Base-by-base conservation (phyloP, 1,140 invertebrate species). In the Drosophila athabasca region DNA sequence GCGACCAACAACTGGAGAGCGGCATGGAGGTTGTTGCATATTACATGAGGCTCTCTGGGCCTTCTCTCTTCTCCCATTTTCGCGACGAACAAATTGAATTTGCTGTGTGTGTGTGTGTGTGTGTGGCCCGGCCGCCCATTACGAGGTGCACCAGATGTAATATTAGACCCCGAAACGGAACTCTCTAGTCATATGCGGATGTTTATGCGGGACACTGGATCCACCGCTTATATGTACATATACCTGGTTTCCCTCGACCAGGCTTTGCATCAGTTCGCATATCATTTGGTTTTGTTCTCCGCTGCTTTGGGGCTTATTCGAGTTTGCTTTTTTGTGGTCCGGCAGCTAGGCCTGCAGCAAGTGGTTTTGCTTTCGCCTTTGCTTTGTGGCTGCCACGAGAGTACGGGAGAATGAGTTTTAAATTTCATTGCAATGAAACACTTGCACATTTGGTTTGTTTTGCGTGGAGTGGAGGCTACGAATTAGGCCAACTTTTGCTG, bases 81-180 rank as follows among this genome's bases (percentile, higher is more conserved):
- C 52, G 60, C 44, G 46, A 31, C 46, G 48, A 49, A 73, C 72
- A 70, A 81, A 85, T 87, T 87, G 62, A 74, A 84, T 81, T 87
- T 75, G 71, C 62, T 66, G 43, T 43, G 49, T 53, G 61, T 35
- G 48, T 24, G 22, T 66, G 43, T 44, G 49, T 54, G 71, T 35
- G 53, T 15, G 22, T 6, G 41, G 8, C 71, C 26, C 69, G 60
- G 41, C 69, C 69, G 51, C 60, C 9, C 35, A 39, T 74, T 74
- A 65, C 52, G 35, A 35, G 51, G 43, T 73, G 70, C 70, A 74
- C 60, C 71, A 65, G 71, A 70, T 74, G 70, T 35, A 55, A 41
- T 50, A 52, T 53, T 74, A 35, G 31, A 17, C 54, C 54, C 11
- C 19, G 24, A n/a, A 52, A 58, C 41, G 22, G 35, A 44, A 54